Conservation (phyloP, 2,888 invertebrate species). For the Blastobasis lacticolella region DNA sequence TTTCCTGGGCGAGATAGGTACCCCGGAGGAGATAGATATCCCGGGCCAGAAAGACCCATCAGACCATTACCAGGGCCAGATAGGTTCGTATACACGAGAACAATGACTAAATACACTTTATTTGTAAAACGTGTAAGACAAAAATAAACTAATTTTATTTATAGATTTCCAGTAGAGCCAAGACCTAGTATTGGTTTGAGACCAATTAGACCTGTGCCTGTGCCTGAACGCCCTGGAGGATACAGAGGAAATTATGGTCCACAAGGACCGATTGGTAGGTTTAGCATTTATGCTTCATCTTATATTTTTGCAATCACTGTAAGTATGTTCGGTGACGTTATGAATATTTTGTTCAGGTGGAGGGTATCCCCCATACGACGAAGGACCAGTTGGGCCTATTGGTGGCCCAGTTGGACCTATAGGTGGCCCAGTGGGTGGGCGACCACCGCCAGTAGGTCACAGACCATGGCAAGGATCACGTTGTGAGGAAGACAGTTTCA, state of each 20-base stretch:
- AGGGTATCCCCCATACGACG: constrained; percentile 48
- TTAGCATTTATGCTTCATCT: neutral
- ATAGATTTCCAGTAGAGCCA: constrained; percentile 57
- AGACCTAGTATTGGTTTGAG: constrained; percentile 53
- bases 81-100: constrained; percentile 16
- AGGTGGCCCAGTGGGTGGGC: constrained; percentile 34
- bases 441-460: constrained; percentile 41
- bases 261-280: constrained; percentile 54
- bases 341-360: constrained; percentile 18
- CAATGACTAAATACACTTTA: neutral
- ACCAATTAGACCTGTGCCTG: constrained; percentile 29
- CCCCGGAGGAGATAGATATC: no score
- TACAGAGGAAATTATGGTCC: constrained; percentile 69
- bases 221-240: constrained; percentile 57
- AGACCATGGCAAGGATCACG: constrained; percentile 72
- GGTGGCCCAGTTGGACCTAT: constrained; percentile 46
- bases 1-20: constrained; percentile 60
- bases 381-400: constrained; percentile 21
- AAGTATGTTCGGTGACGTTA: no score
- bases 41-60: constrained; percentile 60
- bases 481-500: constrained; percentile 89
- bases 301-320: no score
- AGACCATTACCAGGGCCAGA: constrained; percentile 35
- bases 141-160: neutral
- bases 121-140: no score